phyloP scores from a whole-genome alignment of 2,113 vertebrate genomes.

The Marcusenius ussheri region DNA sequence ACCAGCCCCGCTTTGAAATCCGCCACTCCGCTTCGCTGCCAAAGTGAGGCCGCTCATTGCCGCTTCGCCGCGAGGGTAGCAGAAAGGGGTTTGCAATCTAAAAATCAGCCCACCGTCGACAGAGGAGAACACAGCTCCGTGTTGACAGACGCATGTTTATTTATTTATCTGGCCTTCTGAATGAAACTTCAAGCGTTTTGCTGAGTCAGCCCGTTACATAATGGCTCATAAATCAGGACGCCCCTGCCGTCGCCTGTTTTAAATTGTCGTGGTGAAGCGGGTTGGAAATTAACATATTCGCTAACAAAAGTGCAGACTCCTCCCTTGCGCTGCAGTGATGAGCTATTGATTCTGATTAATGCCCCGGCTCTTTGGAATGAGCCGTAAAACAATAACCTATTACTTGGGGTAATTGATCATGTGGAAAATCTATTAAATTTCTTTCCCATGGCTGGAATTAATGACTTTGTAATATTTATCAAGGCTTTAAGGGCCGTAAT shows the following conservation, averaged over 20 bases:
- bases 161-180: background rate
- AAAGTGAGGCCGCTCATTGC: background rate
- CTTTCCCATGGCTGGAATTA: conserved; percentile 42
- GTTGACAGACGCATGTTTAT: background rate
- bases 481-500: conserved; percentile 37
- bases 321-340: conserved; percentile 33
- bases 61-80: background rate
- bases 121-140: background rate
- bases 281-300: conserved; percentile 27
- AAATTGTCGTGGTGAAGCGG: conserved; percentile 25
- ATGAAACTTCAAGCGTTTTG: background rate
- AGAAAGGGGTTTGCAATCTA: background rate
- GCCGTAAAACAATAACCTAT: conserved; percentile 57
- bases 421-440: conserved; percentile 50
- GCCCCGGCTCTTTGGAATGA: conserved; percentile 41
- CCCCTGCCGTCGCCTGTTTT: conserved; percentile 10
- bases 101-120: background rate
- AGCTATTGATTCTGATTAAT: conserved; percentile 57
- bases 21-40: background rate
- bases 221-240: conserved; percentile 17
- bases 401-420: conserved; percentile 56
- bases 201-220: background rate
- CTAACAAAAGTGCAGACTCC: conserved; percentile 33
- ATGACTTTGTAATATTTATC: conserved; percentile 41
- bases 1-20: background rate